A percentile compares a stretch with the other conserved stretches of the same genome.
phyloP scores from a whole-genome alignment of 2,113 vertebrate genomes.

The Buteo buteo region DNA sequence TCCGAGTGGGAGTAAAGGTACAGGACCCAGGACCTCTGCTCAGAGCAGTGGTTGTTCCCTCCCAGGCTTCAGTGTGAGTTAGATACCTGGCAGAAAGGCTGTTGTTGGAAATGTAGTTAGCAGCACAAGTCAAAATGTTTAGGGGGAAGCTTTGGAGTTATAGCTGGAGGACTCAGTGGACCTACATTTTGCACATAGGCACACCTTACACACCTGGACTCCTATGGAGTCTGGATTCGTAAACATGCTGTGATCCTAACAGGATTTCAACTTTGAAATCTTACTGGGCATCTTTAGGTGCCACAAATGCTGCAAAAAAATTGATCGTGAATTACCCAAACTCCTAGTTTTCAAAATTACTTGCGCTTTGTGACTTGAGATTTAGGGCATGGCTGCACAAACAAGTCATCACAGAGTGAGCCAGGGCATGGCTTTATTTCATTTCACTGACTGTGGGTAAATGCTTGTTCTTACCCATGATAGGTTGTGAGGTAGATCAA shows the following conservation, averaged over 20 bases:
- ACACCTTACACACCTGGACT: not conserved
- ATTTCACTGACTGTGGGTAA: not conserved
- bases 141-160: not conserved
- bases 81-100: not conserved
- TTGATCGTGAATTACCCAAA: not conserved
- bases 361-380: not conserved
- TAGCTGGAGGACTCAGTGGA: not conserved
- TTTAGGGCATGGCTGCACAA: not conserved
- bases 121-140: not conserved
- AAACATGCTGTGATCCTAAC: not conserved
- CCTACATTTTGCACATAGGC: not conserved
- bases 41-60: not conserved
- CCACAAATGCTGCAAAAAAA: not conserved
- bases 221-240: not conserved
- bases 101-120: not conserved
- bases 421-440: not conserved
- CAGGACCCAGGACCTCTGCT: not conserved
- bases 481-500: rapidly evolving
- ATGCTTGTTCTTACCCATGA: not conserved
- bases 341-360: not conserved
- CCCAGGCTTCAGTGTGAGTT: not conserved
- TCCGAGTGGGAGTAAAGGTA: not conserved
- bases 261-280: not conserved
- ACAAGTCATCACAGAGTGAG: not conserved
- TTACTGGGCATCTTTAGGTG: not conserved